phyloP scores from a whole-genome alignment of 2,113 vertebrate species.

The Mobula hypostoma region DNA sequence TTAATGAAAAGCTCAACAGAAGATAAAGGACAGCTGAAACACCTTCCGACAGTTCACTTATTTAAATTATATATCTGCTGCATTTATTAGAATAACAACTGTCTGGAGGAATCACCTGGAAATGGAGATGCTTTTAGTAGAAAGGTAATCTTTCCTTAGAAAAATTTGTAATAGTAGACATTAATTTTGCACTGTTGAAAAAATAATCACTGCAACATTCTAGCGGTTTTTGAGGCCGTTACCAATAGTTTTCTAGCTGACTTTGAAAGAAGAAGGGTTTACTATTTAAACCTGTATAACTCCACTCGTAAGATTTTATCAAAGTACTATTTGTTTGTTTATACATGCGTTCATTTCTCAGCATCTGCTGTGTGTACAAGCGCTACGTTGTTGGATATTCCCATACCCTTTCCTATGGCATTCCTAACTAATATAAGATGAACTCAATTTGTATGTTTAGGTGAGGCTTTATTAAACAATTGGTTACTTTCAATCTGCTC shows the following conservation, averaged over 20 bases:
- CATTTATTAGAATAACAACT: conserved; percentile 37
- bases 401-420: not conserved
- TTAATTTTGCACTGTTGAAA: conserved; percentile 18
- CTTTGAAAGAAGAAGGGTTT: not conserved
- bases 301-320: not conserved
- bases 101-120: conserved; percentile 31
- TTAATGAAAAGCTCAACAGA: conserved; percentile 28
- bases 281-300: not conserved
- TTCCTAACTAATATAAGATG: not conserved
- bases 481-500: not conserved
- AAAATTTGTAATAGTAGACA: not conserved
- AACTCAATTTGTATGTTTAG: not conserved
- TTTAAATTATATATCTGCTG: conserved; percentile 35
- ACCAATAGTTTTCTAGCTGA: not conserved
- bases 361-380: not conserved
- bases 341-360: not conserved
- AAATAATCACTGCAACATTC: not conserved
- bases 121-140: conserved; percentile 28
- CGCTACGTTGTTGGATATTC: not conserved
- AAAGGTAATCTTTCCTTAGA: conserved; percentile 16
- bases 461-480: not conserved
- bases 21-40: conserved; percentile 36
- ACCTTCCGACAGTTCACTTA: conserved; percentile 37
- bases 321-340: not conserved
- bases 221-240: not conserved